Percentiles rank a stretch among this genome's conserved stretches.
Conservation (phyloP, 2,888 invertebrate species). For the Dascillus cervinus region DNA sequence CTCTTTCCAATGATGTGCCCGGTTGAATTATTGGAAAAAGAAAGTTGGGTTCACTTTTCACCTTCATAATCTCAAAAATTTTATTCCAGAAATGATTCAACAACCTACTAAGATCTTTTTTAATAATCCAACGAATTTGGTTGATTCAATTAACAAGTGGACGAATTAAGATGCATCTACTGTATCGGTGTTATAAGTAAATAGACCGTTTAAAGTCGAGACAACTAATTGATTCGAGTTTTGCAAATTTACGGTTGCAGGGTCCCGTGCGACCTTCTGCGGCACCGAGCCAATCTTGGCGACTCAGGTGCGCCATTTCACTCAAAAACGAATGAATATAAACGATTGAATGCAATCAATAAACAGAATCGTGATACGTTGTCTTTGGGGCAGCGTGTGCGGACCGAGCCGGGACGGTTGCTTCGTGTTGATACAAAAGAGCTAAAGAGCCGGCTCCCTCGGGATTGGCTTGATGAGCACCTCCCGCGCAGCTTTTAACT, state of each 20-base stretch:
- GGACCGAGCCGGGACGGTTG: conserved; percentile 16
- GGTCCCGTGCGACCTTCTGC: conserved; percentile 7
- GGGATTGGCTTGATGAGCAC: conserved; percentile 39
- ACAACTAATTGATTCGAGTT: conserved; percentile 15
- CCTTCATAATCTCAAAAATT: too few species aligned
- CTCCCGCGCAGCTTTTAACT: conserved; percentile 40
- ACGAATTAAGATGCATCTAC: too few species aligned
- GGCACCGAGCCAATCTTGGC: conserved; percentile 22
- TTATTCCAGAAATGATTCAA: too few species aligned
- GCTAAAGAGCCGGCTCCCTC: conserved; percentile 32
- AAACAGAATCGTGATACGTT: conserved; percentile 26
- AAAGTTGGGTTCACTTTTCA: too few species aligned
- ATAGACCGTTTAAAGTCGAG: conserved; percentile 28
- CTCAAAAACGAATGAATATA: conserved; percentile 31
- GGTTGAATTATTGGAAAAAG: too few species aligned
- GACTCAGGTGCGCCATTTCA: conserved; percentile 29
- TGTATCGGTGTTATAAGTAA: conserved; percentile 30
- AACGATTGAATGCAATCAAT: conserved; percentile 33
- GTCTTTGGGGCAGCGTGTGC: conserved; percentile 16
- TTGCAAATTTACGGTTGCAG: conserved; percentile 14
- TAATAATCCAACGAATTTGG: too few species aligned
- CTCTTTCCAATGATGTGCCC: too few species aligned
- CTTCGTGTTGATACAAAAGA: conserved; percentile 30
- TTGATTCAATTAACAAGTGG: too few species aligned
- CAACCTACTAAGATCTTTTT: too few species aligned